These are phyloP conservation scores for Petaurus breviceps DNA, from an alignment of 2,113 vertebrate species.

Conservation along the genomic window DNA sequence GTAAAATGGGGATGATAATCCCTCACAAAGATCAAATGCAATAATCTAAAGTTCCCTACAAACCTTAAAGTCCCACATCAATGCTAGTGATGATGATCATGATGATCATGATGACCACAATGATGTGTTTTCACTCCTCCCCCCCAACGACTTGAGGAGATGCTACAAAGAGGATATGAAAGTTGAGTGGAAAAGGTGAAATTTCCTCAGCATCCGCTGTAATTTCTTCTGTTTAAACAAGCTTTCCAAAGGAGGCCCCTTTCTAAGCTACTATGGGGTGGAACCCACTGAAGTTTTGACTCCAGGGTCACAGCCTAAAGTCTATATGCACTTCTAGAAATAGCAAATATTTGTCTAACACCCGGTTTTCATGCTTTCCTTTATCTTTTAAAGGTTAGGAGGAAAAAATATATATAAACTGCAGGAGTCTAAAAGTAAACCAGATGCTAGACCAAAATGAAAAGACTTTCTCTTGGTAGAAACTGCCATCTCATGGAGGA, in stretches of 20 bases:
- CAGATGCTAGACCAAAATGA: background rate
- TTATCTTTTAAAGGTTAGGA: background rate
- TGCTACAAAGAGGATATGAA: background rate
- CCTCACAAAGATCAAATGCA: background rate
- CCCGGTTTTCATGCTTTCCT: background rate
- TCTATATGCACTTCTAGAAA: conserved; percentile 46
- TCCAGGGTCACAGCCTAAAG: conserved; percentile 60
- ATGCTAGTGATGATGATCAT: background rate
- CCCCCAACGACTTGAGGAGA: background rate
- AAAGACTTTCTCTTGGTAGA: conserved; percentile 63
- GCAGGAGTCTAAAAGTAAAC: background rate
- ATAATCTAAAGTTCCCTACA: background rate
- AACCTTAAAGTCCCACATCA: background rate
- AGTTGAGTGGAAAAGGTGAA: background rate
- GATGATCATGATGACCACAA: background rate
- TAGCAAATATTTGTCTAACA: conserved; percentile 64
- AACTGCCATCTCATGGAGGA: conserved; percentile 80
- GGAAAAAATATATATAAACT: background rate
- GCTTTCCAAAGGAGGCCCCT: conserved; percentile 41
- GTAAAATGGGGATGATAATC: background rate
- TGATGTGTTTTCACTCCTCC: background rate
- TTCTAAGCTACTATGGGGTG: background rate
- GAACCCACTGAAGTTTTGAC: conserved; percentile 60
- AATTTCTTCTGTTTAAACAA: conserved; percentile 63
- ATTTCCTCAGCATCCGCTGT: conserved; percentile 4